Evolutionary conservation across 2,113 vertebrate genomes (phyloP).

Genomic region (Talpa occidentalis): DNA sequence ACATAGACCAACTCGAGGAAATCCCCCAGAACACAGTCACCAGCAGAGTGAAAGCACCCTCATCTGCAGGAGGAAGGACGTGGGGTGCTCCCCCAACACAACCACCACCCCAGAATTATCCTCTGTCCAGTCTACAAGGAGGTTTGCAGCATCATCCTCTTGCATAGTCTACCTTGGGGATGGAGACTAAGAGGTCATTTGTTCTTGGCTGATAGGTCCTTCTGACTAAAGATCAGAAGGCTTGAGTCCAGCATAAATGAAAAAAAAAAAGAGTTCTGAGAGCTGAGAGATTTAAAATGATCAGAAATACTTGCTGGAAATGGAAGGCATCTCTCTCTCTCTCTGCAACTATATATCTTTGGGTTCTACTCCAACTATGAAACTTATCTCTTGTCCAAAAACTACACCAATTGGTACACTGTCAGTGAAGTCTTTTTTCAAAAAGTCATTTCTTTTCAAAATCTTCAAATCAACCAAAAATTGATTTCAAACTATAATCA

Average conservation of each 20-base stretch:
- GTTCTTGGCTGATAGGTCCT: not conserved
- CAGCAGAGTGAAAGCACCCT: not conserved
- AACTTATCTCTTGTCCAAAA: not conserved
- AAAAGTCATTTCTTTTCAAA: constrained; percentile 2
- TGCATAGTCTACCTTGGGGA: not conserved
- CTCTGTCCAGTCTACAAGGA: not conserved
- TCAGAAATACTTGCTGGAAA: not conserved
- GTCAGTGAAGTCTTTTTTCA: not conserved
- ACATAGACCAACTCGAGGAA: not conserved
- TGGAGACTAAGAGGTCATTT: not conserved
- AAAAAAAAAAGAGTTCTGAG: not conserved
- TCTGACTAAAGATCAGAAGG: not conserved
- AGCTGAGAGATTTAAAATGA: not conserved
- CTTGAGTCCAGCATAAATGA: not conserved
- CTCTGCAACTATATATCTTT: not conserved
- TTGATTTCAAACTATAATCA: not conserved
- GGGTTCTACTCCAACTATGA: not conserved
- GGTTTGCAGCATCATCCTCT: not conserved
- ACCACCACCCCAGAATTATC: not conserved
- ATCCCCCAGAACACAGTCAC: not conserved
- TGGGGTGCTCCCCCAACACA: too few relatives aligned
- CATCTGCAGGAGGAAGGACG: not conserved
- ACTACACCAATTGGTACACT: too few relatives aligned
- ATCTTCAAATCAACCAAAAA: too few relatives aligned
- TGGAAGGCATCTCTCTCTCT: not conserved